Evolutionary conservation across 2,888 invertebrate species (phyloP).

Genomic region (Lasius fuliginosus): DNA sequence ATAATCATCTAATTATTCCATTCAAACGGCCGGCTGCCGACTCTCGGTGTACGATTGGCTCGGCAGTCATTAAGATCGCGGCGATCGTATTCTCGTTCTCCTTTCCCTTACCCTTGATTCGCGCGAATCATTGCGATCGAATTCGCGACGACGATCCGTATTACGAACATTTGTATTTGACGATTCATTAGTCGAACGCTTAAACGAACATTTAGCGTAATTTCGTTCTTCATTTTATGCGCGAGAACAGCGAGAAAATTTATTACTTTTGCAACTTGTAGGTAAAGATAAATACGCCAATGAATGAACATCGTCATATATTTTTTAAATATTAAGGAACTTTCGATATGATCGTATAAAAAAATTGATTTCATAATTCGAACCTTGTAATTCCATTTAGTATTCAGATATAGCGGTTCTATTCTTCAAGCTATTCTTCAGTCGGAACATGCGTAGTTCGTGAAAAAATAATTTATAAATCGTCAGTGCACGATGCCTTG

Average conservation of each 20-base stretch:
- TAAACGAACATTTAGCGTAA: neutral
- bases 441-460: no score
- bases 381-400: no score
- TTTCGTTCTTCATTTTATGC: neutral
- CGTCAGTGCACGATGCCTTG: no score
- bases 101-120: constrained; percentile 60
- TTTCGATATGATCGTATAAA: no score
- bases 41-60: constrained; percentile 71
- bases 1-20: constrained; percentile 84
- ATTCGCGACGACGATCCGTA: constrained; percentile 54
- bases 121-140: constrained; percentile 69
- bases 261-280: neutral
- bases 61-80: constrained; percentile 75
- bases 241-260: neutral
- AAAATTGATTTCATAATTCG: no score
- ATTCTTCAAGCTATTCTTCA: no score
- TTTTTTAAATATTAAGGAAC: no score
- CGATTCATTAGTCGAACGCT: constrained; percentile 15
- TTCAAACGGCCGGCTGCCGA: constrained; percentile 75
- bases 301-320: no score
- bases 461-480: no score
- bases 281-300: no score
- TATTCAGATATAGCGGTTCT: no score
- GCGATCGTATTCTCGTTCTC: constrained; percentile 73
- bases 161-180: constrained; percentile 47